Conservation (phyloP, 2,113 vertebrate genomes). For the Pantherophis guttatus region DNA sequence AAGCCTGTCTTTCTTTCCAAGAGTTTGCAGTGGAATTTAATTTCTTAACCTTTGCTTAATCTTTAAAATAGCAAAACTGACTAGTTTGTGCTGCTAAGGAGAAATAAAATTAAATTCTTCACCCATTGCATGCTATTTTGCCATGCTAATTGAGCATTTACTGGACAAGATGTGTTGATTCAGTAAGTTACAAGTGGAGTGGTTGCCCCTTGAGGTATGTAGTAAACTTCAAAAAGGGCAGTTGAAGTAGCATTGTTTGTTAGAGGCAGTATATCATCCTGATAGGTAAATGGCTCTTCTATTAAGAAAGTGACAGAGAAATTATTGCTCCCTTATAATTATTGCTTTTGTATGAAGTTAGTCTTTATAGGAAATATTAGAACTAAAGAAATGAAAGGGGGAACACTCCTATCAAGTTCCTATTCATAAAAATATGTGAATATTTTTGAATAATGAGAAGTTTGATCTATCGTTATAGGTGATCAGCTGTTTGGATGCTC, state of each 20-base stretch:
- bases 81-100: not conserved
- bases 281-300: slow-evolving; percentile 67
- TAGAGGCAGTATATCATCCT: slow-evolving; percentile 70
- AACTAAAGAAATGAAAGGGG: slow-evolving; percentile 69
- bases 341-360: slow-evolving; percentile 64
- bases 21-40: not conserved
- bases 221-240: slow-evolving; percentile 70
- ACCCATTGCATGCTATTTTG: slow-evolving; percentile 52
- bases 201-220: slow-evolving; percentile 69
- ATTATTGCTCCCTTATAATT: slow-evolving; percentile 67
- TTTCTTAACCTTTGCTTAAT: slow-evolving; percentile 11
- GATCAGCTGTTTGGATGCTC: slow-evolving; percentile 29
- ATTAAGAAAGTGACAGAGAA: slow-evolving; percentile 61
- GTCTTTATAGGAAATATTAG: slow-evolving; percentile 48
- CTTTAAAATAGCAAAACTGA: not conserved
- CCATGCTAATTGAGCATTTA: slow-evolving; percentile 69
- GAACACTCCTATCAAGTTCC: slow-evolving; percentile 54
- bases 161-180: slow-evolving; percentile 71
- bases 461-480: slow-evolving; percentile 30
- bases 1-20: no score
- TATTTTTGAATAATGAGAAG: slow-evolving; percentile 31
- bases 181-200: slow-evolving; percentile 71
- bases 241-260: slow-evolving; percentile 70
- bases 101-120: slow-evolving; percentile 40
- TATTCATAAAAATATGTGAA: slow-evolving; percentile 36